Evolutionary conservation across 1,140 invertebrate genomes (phyloP).

Genomic region (Dendrolimus kikuchii): DNA sequence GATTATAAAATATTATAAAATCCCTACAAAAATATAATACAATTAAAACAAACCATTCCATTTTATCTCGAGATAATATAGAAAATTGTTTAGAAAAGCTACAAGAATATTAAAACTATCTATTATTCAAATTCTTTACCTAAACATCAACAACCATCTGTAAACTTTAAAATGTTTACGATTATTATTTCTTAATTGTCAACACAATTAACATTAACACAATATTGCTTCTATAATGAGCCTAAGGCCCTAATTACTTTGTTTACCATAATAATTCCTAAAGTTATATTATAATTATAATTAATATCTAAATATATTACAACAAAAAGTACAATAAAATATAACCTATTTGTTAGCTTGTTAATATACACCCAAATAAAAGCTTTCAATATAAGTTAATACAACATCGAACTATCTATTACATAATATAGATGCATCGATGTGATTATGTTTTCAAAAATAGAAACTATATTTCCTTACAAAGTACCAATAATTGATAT

Average conservation of each 20-base stretch:
- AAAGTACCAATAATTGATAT: too few species aligned
- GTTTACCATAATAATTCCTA: constrained; percentile 30
- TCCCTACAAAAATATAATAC: constrained; percentile 16
- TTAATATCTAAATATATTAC: constrained; percentile 28
- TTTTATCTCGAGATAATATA: constrained; percentile 15
- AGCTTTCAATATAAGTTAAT: constrained; percentile 46
- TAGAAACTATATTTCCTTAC: not conserved
- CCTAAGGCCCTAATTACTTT: constrained; percentile 46
- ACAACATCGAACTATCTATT: constrained; percentile 65
- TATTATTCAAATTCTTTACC: constrained; percentile 60
- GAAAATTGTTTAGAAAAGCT: constrained; percentile 24
- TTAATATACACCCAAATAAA: constrained; percentile 50
- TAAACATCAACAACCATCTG: constrained; percentile 68
- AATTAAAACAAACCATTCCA: constrained; percentile 28
- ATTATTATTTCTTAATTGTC: constrained; percentile 24
- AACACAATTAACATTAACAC: constrained; percentile 31
- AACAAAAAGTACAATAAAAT: constrained; percentile 18
- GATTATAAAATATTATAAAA: constrained; percentile 24
- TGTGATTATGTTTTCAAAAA: constrained; percentile 21
- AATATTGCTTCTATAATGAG: constrained; percentile 24
- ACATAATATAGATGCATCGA: constrained; percentile 44
- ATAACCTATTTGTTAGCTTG: constrained; percentile 11
- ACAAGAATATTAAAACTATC: constrained; percentile 31
- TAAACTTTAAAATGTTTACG: constrained; percentile 52
- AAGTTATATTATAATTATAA: constrained; percentile 16